Percentiles rank a stretch among this genome's conserved stretches.
Evolutionary conservation across 2,797 vertebrate genomes (phyloP).

Genomic region (Australoheros facetus): DNA sequence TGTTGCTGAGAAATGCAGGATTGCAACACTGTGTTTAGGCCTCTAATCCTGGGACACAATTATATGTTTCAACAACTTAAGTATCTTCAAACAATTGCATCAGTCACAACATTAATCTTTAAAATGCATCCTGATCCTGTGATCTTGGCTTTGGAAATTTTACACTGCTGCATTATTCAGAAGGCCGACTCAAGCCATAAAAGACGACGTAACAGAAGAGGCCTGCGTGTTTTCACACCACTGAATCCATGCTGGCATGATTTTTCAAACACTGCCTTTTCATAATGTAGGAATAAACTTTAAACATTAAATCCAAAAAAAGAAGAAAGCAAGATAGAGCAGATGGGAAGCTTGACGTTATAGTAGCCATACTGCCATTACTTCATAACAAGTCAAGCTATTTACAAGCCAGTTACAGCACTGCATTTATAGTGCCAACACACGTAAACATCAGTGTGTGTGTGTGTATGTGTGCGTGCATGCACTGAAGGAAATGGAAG

Average conservation of each 20-base stretch:
- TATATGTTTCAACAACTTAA: not conserved
- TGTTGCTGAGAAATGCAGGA: not conserved
- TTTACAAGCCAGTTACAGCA: slow-evolving; percentile 63
- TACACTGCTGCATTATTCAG: not conserved
- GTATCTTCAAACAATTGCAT: not conserved
- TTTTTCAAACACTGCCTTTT: not conserved
- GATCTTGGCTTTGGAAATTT: not conserved
- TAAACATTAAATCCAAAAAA: not conserved
- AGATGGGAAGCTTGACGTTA: not conserved
- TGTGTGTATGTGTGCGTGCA: slow-evolving; percentile 15
- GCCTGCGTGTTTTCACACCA: not conserved
- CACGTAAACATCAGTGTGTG: slow-evolving; percentile 49
- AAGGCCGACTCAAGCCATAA: not conserved
- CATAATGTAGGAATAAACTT: not conserved
- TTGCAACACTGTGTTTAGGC: not conserved
- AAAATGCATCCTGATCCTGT: not conserved
- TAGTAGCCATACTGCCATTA: slow-evolving; percentile 1
- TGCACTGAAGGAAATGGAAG: slow-evolving; percentile 42
- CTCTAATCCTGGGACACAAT: not conserved
- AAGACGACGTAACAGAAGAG: not conserved
- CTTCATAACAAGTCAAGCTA: slow-evolving; percentile 37
- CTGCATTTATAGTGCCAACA: slow-evolving; percentile 38
- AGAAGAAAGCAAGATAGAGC: not conserved
- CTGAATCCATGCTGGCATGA: not conserved
- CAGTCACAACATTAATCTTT: slow-evolving; percentile 18